phyloP scores from a whole-genome alignment of 2,113 vertebrate genomes.

The Guaruba guarouba region DNA sequence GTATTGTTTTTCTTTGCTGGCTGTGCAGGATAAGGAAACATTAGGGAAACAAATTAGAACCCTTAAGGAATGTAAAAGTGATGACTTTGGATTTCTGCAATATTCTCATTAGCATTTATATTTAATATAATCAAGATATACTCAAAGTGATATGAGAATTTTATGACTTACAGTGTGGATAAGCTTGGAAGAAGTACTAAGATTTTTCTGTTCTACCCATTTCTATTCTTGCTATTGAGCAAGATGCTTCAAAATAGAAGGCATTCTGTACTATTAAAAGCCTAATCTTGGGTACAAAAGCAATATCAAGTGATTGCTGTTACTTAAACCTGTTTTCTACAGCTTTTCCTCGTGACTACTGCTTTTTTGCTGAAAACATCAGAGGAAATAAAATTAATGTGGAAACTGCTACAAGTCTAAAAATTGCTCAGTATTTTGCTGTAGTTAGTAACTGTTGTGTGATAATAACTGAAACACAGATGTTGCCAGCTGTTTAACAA shows the following conservation, averaged over 20 bases:
- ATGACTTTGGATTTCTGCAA: background rate
- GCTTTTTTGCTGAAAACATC: background rate
- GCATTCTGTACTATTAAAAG: background rate
- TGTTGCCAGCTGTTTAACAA: constrained; percentile 46
- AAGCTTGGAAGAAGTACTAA: background rate
- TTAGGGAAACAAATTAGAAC: background rate
- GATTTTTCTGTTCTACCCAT: background rate
- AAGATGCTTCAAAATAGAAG: background rate
- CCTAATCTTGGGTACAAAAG: background rate
- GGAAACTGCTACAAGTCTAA: background rate
- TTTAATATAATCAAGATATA: background rate
- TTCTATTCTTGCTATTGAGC: background rate
- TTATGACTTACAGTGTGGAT: background rate
- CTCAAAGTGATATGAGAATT: background rate
- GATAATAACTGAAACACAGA: constrained; percentile 23
- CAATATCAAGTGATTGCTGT: background rate
- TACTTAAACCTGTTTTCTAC: background rate
- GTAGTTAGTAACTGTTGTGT: background rate
- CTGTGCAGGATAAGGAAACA: background rate
- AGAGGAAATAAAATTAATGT: background rate
- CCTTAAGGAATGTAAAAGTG: background rate
- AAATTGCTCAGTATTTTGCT: constrained; percentile 25
- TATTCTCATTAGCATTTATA: background rate
- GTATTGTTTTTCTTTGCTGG: background rate
- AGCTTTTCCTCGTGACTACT: background rate